Conservation (phyloP, 2,888 invertebrate species). For the Cylloceria caligata region DNA sequence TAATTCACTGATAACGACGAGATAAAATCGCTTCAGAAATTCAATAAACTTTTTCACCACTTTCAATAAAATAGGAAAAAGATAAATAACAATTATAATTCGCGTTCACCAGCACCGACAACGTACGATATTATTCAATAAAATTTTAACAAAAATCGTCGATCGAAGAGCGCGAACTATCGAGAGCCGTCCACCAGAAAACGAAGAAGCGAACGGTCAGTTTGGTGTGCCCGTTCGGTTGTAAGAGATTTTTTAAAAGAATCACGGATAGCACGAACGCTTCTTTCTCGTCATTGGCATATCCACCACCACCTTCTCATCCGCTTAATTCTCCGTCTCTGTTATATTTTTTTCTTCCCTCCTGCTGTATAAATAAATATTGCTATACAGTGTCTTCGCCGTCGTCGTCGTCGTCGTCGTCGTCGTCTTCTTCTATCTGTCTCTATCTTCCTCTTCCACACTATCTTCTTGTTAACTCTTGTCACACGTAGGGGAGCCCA, state of each 20-base stretch:
- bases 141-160: conserved; percentile 4
- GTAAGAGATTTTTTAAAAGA: conserved; percentile 63
- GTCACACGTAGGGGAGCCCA: neutral
- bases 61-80: neutral
- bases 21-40: neutral
- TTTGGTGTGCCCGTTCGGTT: conserved; percentile 58
- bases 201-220: conserved; percentile 42
- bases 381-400: neutral
- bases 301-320: conserved; percentile 52
- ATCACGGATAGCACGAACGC: conserved; percentile 52
- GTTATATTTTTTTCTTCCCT: conserved; percentile 31
- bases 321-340: conserved; percentile 43
- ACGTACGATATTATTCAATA: neutral
- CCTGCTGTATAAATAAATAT: conserved; percentile 28
- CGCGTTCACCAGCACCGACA: conserved; percentile 21
- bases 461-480: neutral
- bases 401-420: conserved; percentile 7
- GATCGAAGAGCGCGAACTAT: neutral
- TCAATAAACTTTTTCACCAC: too few relatives aligned
- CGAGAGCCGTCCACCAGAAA: conserved; percentile 11
- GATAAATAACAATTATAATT: conserved; percentile 15
- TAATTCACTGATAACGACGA: conserved; percentile 31
- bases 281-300: conserved; percentile 49
- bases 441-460: neutral
- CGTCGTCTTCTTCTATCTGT: neutral